Evolutionary conservation across 2,888 invertebrate species (phyloP), one percentile per base, ranked within the genome.

Genomic region (Seira ritae): DNA sequence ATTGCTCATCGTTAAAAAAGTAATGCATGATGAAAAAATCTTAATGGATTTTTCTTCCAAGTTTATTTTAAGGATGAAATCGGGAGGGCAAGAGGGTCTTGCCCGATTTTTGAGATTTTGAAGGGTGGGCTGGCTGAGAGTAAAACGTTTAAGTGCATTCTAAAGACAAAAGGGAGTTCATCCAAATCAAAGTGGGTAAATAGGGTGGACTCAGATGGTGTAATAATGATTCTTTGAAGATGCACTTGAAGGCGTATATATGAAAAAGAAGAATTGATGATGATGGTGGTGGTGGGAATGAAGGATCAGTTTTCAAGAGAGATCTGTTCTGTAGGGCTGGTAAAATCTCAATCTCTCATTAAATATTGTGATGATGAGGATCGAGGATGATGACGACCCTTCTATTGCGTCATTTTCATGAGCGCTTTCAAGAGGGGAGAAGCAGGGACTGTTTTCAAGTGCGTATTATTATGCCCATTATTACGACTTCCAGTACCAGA

Each of bases 51-150:
- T n/a, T 75, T 75, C 66, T 75, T 31, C 42, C 4, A 67, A 23
- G 65, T 19, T 65, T 42, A 42, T 42, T 46, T 19, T 67, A 67
- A 62, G 42, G 75, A 67, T 75, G 75, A 67, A 75, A 75, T 75
- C 22, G 50, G 75, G 67, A 75, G 75, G 75, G 75, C 75, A 66
- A 42, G 15, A 67, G 67, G 67, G 50, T 67, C 66, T 75, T 37
- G 20, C 75, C 75, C 75, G 66, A n/a, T n/a, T n/a, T n/a, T n/a
- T n/a, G n/a, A n/a, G n/a, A n/a, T n/a, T 67, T 66, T 75, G 75
- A 75, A 75, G 75, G 75, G 75, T 75, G 75, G 75, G 75, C 67
- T 37, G 67, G 42, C 12, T n/a, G n/a, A n/a, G n/a, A 42, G 12
- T 42, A 42, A 42, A 8, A 6, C 12, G 6, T 42, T 42, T 42